A percentile compares a stretch with the other conserved stretches of the same genome.
Evolutionary conservation across 2,113 vertebrate species (phyloP).

Genomic region (Otus sunia): DNA sequence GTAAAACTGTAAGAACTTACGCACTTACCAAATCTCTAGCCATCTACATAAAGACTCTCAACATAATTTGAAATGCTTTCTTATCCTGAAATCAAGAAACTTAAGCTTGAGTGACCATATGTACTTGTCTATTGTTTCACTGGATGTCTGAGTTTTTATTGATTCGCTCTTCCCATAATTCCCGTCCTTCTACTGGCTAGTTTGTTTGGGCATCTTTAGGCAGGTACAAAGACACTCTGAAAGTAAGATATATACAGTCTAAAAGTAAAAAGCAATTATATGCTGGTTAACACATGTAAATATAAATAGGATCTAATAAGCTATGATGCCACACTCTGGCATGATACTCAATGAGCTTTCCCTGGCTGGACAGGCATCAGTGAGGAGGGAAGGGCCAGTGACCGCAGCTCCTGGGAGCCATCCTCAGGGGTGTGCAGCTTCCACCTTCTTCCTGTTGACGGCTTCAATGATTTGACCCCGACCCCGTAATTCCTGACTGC

Average conservation of each 20-base stretch:
- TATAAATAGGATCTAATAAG: not conserved
- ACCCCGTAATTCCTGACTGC: not conserved
- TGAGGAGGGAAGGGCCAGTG: not conserved
- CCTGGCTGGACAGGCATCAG: not conserved
- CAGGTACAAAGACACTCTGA: not conserved
- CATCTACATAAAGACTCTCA: not conserved
- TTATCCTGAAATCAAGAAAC: not conserved
- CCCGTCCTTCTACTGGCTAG: not conserved
- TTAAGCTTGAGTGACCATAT: not conserved
- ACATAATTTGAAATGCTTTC: not conserved
- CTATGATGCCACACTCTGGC: not conserved
- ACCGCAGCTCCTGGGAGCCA: not conserved
- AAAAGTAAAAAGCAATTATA: not conserved
- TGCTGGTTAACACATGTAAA: not conserved
- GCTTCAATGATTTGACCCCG: not conserved
- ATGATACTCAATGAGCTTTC: not conserved
- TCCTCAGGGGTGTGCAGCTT: not conserved
- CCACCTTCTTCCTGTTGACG: rapidly evolving
- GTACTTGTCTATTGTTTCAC: not conserved
- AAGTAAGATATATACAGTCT: not conserved
- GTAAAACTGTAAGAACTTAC: not conserved
- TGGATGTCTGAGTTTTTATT: not conserved
- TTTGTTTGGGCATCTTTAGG: not conserved
- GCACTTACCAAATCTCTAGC: not conserved
- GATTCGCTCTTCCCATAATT: not conserved